These are phyloP conservation scores for Agrilus cyanescens DNA, from an alignment of 2,888 invertebrate species.

Conservation along the genomic window DNA sequence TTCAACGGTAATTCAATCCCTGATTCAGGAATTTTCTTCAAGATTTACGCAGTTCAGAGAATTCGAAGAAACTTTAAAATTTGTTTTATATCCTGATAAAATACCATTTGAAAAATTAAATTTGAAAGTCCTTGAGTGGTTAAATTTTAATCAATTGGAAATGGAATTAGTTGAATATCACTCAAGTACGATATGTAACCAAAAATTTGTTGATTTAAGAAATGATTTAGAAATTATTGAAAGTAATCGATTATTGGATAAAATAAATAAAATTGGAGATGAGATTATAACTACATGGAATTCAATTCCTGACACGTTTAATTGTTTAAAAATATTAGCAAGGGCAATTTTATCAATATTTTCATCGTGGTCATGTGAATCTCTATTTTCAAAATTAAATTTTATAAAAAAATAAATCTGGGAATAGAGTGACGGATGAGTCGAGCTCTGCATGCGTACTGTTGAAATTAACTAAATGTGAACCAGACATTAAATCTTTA, in stretches of 20 bases:
- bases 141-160: conserved; percentile 4
- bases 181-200: conserved; percentile 5
- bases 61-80: conserved; percentile 1
- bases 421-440: conserved; percentile 1
- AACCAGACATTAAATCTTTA: conserved; percentile 1
- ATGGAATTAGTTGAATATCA: conserved; percentile 7
- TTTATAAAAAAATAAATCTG: conserved; percentile 2
- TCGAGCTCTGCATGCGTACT: neutral
- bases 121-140: conserved; percentile 6
- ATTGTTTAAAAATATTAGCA: too few relatives aligned
- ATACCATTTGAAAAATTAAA: conserved; percentile 1
- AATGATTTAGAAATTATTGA: too few relatives aligned
- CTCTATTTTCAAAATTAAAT: conserved; percentile 2
- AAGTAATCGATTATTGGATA: too few relatives aligned
- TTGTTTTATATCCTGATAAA: conserved; percentile 3
- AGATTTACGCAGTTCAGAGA: neutral
- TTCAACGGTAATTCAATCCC: neutral
- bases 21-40: conserved; percentile 1
- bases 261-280: too few relatives aligned
- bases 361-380: neutral
- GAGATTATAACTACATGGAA: neutral
- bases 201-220: too few relatives aligned
- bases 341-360: neutral
- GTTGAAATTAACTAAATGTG: neutral
- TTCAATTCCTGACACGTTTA: conserved; percentile 1